These are phyloP conservation scores for Liparis tanakae DNA, from an alignment of 2,797 vertebrate genomes.

Conservation along the genomic window DNA sequence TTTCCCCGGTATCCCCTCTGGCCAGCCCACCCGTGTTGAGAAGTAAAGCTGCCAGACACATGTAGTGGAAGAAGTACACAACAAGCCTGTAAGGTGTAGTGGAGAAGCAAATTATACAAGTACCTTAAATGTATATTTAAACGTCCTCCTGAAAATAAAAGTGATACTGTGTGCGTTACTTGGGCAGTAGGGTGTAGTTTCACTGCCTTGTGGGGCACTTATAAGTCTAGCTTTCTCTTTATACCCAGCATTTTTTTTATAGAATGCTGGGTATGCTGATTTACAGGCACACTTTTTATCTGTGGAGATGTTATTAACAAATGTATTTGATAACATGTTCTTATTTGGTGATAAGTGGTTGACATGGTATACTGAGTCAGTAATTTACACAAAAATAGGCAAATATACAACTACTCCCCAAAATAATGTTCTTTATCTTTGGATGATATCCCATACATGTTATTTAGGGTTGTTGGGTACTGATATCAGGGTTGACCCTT, in stretches of 20 bases:
- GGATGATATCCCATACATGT: not conserved
- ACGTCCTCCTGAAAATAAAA: not conserved
- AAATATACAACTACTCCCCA: not conserved
- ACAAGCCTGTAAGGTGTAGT: not conserved
- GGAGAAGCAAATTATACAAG: not conserved
- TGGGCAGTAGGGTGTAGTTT: not conserved
- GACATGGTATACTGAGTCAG: too few relatives aligned
- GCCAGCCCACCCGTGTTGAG: not conserved
- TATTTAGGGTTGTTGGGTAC: not conserved
- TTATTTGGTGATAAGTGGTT: not conserved
- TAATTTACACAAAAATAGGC: not conserved
- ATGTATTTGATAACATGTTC: not conserved
- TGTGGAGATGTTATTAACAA: not conserved
- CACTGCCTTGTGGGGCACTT: not conserved
- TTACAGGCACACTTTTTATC: not conserved
- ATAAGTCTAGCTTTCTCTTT: not conserved
- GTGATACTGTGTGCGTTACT: not conserved
- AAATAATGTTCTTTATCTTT: not conserved
- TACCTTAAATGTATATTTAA: not conserved
- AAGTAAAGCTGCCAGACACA: not conserved
- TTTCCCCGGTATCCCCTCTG: too few relatives aligned
- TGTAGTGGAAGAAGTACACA: not conserved
- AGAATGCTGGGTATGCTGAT: not conserved
- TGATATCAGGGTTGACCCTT: too few relatives aligned
- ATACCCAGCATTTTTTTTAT: not conserved